Evolutionary conservation across 2,797 vertebrate species (phyloP).

Genomic region (Poeciliopsis infans): DNA sequence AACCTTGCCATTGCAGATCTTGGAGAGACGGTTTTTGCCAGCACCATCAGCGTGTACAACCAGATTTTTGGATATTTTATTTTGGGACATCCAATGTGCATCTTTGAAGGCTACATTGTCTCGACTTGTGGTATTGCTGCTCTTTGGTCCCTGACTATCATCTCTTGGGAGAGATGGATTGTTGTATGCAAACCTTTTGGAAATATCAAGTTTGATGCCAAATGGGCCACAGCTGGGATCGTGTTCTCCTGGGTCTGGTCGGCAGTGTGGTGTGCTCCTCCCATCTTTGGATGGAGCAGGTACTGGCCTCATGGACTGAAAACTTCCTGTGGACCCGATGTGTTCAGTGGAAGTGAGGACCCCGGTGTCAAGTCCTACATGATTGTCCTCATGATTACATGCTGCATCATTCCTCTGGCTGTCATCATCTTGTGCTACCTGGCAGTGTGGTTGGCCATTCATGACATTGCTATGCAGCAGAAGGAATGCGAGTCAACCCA

Average conservation of each 20-base stretch:
- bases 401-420: conserved; percentile 82
- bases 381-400: conserved; percentile 86
- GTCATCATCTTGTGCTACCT: conserved; percentile 89
- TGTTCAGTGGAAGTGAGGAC: conserved; percentile 88
- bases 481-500: conserved; percentile 91
- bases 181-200: conserved; percentile 94
- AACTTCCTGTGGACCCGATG: conserved; percentile 91
- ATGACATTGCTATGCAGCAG: conserved; percentile 89
- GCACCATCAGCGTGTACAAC: conserved; percentile 89
- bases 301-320: conserved; percentile 93
- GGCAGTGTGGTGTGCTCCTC: conserved; percentile 82
- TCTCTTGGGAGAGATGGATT: conserved; percentile 92
- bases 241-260: conserved; percentile 87
- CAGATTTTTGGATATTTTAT: conserved; percentile 89
- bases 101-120: conserved; percentile 87
- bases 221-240: conserved; percentile 83
- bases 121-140: conserved; percentile 86
- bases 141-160: conserved; percentile 89
- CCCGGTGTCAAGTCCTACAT: conserved; percentile 88
- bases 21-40: conserved; percentile 88
- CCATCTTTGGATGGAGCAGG: conserved; percentile 92
- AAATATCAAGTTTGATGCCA: conserved; percentile 88
- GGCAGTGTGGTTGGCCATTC: conserved; percentile 88
- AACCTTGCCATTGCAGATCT: conserved; percentile 91
- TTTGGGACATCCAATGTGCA: conserved; percentile 88